phyloP scores from a whole-genome alignment of 2,113 vertebrate genomes.

The Sylvicapra grimmia region DNA sequence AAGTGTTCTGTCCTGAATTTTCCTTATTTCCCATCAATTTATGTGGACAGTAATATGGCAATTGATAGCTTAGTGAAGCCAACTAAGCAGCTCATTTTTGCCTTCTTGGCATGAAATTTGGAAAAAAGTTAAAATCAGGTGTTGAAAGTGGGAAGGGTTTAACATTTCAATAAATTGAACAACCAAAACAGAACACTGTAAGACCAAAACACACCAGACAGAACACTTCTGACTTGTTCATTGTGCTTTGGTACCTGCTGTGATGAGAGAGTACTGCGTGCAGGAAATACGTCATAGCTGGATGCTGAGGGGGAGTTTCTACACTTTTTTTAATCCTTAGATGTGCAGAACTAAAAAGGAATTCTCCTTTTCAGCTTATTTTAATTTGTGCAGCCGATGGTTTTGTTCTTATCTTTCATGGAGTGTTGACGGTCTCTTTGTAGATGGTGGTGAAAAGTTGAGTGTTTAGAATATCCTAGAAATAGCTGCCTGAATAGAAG shows the following conservation, averaged over 20 bases:
- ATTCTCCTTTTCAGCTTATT: neutral
- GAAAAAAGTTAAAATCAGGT: neutral
- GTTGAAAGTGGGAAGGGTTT: neutral
- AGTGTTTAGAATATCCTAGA: neutral
- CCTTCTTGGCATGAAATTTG: neutral
- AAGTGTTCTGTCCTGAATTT: neutral
- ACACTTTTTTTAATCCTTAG: neutral
- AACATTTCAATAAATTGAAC: too few species aligned
- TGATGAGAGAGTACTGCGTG: accelerated
- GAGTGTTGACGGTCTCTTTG: neutral
- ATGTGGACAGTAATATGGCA: neutral
- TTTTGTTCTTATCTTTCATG: neutral
- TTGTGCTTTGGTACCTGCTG: neutral
- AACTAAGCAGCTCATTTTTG: neutral
- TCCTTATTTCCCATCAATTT: neutral
- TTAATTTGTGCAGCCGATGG: neutral
- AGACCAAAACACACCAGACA: too few species aligned
- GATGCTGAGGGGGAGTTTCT: accelerated
- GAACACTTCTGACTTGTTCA: neutral
- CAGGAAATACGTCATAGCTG: accelerated
- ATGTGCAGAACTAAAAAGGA: neutral
- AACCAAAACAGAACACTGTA: accelerated
- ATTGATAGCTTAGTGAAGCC: neutral
- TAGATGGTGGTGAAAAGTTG: neutral
- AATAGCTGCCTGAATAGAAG: neutral